These are phyloP conservation scores for Phainopepla nitens DNA, from an alignment of 2,113 vertebrate genomes.

Conservation along the genomic window DNA sequence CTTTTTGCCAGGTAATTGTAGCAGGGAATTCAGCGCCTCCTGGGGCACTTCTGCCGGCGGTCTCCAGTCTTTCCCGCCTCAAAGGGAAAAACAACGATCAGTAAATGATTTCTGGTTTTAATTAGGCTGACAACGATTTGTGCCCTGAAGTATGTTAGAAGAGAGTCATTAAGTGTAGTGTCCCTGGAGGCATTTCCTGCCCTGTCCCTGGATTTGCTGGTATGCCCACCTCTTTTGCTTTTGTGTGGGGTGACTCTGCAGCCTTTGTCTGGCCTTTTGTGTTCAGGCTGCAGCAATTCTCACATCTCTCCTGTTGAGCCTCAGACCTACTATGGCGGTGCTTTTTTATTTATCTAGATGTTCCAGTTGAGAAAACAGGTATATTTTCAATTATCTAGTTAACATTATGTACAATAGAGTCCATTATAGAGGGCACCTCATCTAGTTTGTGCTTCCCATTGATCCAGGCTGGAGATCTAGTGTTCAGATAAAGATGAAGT, in stretches of 20 bases:
- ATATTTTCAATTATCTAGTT: background rate
- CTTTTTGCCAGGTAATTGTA: background rate
- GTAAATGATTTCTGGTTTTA: slow-evolving; percentile 38
- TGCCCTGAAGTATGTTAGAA: background rate
- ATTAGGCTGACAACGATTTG: background rate
- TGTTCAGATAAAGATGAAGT: background rate
- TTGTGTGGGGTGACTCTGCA: background rate
- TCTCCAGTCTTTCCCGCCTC: background rate
- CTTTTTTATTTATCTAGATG: background rate
- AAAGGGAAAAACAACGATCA: background rate
- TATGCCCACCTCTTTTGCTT: background rate
- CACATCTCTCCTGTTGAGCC: background rate
- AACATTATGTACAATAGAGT: background rate
- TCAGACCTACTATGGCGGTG: background rate
- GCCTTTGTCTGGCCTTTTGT: background rate
- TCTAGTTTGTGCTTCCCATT: background rate
- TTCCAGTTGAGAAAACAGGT: background rate
- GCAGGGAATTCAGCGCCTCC: background rate
- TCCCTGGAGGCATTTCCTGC: background rate
- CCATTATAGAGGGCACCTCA: background rate
- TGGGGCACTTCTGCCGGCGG: background rate
- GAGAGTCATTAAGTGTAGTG: background rate
- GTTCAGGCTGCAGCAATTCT: background rate
- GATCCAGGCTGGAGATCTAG: background rate
- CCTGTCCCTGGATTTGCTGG: background rate